Conservation (phyloP, 92 coral and sea anemone species). For the Scolanthus callimorphus region DNA sequence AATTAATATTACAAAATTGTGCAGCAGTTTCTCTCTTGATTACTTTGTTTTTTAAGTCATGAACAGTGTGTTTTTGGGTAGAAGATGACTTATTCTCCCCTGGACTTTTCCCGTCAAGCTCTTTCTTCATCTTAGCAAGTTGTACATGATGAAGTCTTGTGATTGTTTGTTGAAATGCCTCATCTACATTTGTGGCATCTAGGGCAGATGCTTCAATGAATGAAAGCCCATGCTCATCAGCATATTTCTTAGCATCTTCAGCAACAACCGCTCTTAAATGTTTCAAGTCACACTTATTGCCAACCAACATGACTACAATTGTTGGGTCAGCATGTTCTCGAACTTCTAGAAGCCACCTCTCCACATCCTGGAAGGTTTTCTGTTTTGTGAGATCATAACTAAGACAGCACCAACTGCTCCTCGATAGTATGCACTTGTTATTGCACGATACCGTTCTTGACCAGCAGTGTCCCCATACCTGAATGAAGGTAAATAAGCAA, state of each 20-base stretch:
- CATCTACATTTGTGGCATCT: conserved; percentile 96
- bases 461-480: conserved; percentile 99
- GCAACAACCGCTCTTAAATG: conserved; percentile 87
- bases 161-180: conserved; percentile 93
- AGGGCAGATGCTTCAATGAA: conserved; percentile 97
- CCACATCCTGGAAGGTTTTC: conserved; percentile 93
- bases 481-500: no score
- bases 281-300: conserved; percentile 95
- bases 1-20: conserved; percentile 13
- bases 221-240: conserved; percentile 66
- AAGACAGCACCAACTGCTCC: conserved; percentile 97
- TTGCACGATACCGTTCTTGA: conserved; percentile 95
- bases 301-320: conserved; percentile 97
- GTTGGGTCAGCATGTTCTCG: conserved; percentile 92
- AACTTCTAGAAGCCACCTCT: conserved; percentile 89
- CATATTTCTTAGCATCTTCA: conserved; percentile 88
- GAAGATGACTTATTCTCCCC: conserved; percentile 20
- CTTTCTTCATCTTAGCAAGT: conserved; percentile 92
- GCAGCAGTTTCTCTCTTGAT: conserved; percentile 20
- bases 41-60: conserved; percentile 50
- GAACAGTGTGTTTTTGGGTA: conserved; percentile 40
- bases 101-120: conserved; percentile 68
- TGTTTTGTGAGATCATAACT: conserved; percentile 95
- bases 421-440: conserved; percentile 97
- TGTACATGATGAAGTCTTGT: conserved; percentile 88